These are phyloP conservation scores for Dasyurus viverrinus DNA, from an alignment of 2,113 vertebrate genomes.

Conservation along the genomic window DNA sequence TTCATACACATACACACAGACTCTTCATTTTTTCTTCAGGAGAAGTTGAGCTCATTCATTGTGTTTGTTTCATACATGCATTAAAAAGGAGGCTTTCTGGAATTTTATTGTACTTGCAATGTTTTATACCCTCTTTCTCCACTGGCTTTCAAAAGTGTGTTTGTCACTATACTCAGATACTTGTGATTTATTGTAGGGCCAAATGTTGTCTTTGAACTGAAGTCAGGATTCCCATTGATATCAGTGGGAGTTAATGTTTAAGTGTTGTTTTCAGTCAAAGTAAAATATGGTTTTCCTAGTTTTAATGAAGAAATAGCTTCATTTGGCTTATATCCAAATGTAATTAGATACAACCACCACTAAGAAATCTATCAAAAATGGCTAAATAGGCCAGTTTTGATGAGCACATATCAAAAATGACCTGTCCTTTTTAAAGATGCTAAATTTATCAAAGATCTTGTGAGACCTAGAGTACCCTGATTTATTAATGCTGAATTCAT, in stretches of 20 bases:
- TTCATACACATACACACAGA: background rate
- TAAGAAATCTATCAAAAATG: constrained; percentile 40
- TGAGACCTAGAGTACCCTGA: constrained; percentile 14
- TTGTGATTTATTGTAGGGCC: constrained; percentile 77
- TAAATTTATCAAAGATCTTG: constrained; percentile 34
- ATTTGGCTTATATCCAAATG: constrained; percentile 76
- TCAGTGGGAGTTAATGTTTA: constrained; percentile 73
- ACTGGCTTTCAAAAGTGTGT: background rate
- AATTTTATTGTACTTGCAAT: constrained; percentile 17
- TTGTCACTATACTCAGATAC: constrained; percentile 74
- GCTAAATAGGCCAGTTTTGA: constrained; percentile 72
- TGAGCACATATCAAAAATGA: constrained; percentile 54
- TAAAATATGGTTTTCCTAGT: constrained; percentile 76
- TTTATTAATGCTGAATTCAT: background rate
- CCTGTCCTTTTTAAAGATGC: constrained; percentile 60
- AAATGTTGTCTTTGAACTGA: constrained; percentile 79
- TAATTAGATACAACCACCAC: constrained; percentile 71
- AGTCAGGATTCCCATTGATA: constrained; percentile 77
- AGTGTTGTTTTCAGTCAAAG: constrained; percentile 74
- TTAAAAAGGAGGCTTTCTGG: constrained; percentile 8
- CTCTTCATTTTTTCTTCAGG: constrained; percentile 24
- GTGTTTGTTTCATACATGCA: constrained; percentile 6
- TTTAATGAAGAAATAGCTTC: constrained; percentile 78
- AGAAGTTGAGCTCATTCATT: background rate
- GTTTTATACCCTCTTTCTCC: background rate